Evolutionary conservation across 2,888 invertebrate species (phyloP).

Genomic region (Calameuta filiformis): DNA sequence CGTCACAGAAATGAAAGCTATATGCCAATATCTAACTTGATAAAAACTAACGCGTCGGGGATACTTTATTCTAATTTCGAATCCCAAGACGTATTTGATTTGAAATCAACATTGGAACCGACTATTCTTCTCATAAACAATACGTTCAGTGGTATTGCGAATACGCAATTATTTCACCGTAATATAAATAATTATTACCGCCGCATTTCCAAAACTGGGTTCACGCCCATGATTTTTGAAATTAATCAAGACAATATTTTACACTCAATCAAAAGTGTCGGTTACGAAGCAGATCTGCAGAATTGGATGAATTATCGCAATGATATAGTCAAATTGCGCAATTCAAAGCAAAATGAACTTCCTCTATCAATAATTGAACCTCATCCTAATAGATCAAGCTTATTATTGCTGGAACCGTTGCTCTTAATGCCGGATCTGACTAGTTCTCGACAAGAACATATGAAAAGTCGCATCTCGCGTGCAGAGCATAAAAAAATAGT

Average conservation of each 20-base stretch:
- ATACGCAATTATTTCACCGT: slow-evolving; percentile 48
- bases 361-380: slow-evolving; percentile 28
- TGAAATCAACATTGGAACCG: slow-evolving; percentile 38
- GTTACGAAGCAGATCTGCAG: slow-evolving; percentile 40
- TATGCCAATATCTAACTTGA: slow-evolving; percentile 50
- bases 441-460: slow-evolving; percentile 49
- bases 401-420: slow-evolving; percentile 68
- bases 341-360: slow-evolving; percentile 31
- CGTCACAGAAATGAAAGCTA: slow-evolving; percentile 30
- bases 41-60: slow-evolving; percentile 46
- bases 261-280: slow-evolving; percentile 31
- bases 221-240: slow-evolving; percentile 39
- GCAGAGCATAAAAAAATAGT: slow-evolving; percentile 68
- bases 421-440: slow-evolving; percentile 67
- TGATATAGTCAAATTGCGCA: slow-evolving; percentile 23
- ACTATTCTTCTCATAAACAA: slow-evolving; percentile 36
- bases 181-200: slow-evolving; percentile 34
- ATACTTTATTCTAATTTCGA: slow-evolving; percentile 41
- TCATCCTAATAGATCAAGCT: slow-evolving; percentile 56
- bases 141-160: slow-evolving; percentile 22
- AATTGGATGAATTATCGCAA: slow-evolving; percentile 43
- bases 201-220: slow-evolving; percentile 43
- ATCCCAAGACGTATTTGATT: slow-evolving; percentile 38
- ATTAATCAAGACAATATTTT: slow-evolving; percentile 25
- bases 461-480: slow-evolving; percentile 44